Conservation (phyloP, 1,140 invertebrate species). For the Ceratoteleas bidentatus region DNA sequence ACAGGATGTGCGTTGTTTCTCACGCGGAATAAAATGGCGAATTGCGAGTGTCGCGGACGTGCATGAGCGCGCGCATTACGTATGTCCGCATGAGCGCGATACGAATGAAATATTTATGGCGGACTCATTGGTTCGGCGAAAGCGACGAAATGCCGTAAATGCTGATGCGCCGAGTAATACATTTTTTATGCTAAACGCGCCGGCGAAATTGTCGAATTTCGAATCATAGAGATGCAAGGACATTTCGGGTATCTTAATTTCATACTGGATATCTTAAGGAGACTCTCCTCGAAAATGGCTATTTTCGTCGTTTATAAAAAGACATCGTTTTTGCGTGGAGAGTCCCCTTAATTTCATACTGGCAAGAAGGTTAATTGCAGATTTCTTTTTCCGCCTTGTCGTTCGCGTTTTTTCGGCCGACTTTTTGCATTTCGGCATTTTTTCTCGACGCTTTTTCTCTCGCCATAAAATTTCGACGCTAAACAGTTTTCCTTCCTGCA, state of each 20-base stretch:
- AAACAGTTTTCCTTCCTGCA: constrained; percentile 49
- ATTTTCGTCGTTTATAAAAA: too few relatives aligned
- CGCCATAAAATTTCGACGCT: constrained; percentile 56
- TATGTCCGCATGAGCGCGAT: constrained; percentile 66
- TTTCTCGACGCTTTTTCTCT: constrained; percentile 20
- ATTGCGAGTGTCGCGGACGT: constrained; percentile 65
- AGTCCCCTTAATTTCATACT: too few relatives aligned
- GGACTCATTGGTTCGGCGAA: constrained; percentile 72
- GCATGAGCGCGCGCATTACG: constrained; percentile 67
- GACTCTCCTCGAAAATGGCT: too few relatives aligned
- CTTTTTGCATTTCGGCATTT: too few relatives aligned
- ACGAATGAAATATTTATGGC: constrained; percentile 73
- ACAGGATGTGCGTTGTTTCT: constrained; percentile 69
- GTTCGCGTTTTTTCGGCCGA: too few relatives aligned
- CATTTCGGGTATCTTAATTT: not conserved
- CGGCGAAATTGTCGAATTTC: not conserved
- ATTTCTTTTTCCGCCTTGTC: not conserved
- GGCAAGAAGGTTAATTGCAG: too few relatives aligned
- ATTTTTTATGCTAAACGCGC: not conserved
- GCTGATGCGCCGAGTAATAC: constrained; percentile 36
- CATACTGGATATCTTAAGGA: too few relatives aligned
- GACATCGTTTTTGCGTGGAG: too few relatives aligned
- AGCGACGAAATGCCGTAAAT: constrained; percentile 62
- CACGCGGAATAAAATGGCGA: constrained; percentile 69
- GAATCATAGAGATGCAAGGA: not conserved